A percentile compares a stretch with the other conserved stretches of the same genome.
These are phyloP conservation scores for Pampus argenteus DNA, from an alignment of 2,797 vertebrate species.

Conservation along the genomic window DNA sequence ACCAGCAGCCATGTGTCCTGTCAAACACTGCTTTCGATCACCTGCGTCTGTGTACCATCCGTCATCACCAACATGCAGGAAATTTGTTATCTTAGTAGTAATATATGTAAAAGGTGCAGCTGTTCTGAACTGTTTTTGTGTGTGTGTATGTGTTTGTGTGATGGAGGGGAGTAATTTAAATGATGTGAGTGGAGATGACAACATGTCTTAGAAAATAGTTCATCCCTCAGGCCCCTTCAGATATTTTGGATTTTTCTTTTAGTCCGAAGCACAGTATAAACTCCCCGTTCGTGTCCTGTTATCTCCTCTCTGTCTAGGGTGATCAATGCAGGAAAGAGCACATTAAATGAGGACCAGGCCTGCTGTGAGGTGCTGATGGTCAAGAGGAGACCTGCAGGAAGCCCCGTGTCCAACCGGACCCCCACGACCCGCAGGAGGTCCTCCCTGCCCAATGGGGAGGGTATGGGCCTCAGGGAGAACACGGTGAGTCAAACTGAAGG, in stretches of 20 bases:
- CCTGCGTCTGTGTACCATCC: conserved; percentile 3
- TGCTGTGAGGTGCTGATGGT: conserved; percentile 95
- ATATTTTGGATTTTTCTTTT: background rate
- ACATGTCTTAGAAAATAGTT: conserved; percentile 8
- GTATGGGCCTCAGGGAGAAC: conserved; percentile 87
- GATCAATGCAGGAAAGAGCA: conserved; percentile 98
- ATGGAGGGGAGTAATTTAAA: background rate
- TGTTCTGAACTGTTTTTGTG: background rate
- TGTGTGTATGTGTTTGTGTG: background rate
- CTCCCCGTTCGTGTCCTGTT: background rate
- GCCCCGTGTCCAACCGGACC: conserved; percentile 87
- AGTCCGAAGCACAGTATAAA: background rate
- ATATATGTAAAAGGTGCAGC: background rate
- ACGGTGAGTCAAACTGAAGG: conserved; percentile 81
- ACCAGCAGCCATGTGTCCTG: background rate
- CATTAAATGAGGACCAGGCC: conserved; percentile 97
- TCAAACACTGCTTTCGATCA: background rate
- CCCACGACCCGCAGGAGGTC: conserved; percentile 88
- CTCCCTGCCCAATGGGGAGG: conserved; percentile 94
- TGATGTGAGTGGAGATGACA: conserved; percentile 33
- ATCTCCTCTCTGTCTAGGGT: conserved; percentile 82
- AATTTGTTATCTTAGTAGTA: background rate
- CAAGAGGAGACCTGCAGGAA: conserved; percentile 84
- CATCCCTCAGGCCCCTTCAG: background rate
- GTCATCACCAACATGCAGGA: background rate